These are phyloP conservation scores for Dione juno DNA, from an alignment of 2,888 invertebrate genomes.

Conservation along the genomic window DNA sequence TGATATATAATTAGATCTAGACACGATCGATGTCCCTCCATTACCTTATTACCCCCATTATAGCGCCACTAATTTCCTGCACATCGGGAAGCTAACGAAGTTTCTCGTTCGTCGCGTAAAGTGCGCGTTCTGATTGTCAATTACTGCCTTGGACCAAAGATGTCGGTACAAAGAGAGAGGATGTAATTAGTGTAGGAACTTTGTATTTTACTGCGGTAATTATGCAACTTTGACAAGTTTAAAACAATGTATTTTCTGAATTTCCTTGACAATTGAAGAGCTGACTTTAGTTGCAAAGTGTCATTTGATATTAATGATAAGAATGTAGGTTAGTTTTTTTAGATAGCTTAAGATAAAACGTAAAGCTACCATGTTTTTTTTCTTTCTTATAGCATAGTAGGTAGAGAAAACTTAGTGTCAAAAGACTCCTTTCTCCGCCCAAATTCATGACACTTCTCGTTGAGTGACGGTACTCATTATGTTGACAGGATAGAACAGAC, in stretches of 20 bases:
- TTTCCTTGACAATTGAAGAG: not conserved
- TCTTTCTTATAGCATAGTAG: too few relatives aligned
- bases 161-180: slow-evolving; percentile 67
- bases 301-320: not conserved
- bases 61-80: slow-evolving; percentile 81
- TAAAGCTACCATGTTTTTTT: too few relatives aligned
- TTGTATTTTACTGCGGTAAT: slow-evolving; percentile 56
- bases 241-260: slow-evolving; percentile 11
- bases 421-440: too few relatives aligned
- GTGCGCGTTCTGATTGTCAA: slow-evolving; percentile 81
- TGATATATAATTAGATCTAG: slow-evolving; percentile 72
- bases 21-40: slow-evolving; percentile 71
- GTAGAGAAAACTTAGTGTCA: too few relatives aligned
- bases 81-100: slow-evolving; percentile 77
- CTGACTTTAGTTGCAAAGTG: not conserved
- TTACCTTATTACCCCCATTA: slow-evolving; percentile 80
- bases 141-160: slow-evolving; percentile 73
- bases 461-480: too few relatives aligned
- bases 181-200: slow-evolving; percentile 73
- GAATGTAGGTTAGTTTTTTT: not conserved
- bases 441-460: too few relatives aligned
- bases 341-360: too few relatives aligned
- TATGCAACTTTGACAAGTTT: slow-evolving; percentile 15
- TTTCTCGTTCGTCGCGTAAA: slow-evolving; percentile 68
- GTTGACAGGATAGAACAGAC: too few relatives aligned